These are phyloP conservation scores for Aricia agestis DNA, from an alignment of 1,140 invertebrate species.

Conservation along the genomic window DNA sequence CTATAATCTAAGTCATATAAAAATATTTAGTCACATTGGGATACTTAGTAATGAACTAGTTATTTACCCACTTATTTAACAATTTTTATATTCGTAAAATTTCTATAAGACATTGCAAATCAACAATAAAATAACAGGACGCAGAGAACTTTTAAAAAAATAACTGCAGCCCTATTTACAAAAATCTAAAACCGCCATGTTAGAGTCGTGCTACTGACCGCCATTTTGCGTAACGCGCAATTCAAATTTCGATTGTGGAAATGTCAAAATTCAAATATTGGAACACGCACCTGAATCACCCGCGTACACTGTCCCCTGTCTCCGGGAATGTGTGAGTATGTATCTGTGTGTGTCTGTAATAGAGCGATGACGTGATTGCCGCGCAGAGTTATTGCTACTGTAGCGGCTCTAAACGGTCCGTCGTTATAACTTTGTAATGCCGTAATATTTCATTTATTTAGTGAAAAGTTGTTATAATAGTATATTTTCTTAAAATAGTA, in stretches of 20 bases:
- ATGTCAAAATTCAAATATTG: neutral
- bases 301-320: constrained; percentile 28
- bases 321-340: constrained; percentile 18
- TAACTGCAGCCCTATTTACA: too few species aligned
- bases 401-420: constrained; percentile 65
- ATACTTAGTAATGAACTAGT: too few species aligned
- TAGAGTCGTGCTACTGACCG: neutral
- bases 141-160: too few species aligned
- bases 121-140: too few species aligned
- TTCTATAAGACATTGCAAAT: too few species aligned
- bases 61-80: too few species aligned
- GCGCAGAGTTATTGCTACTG: constrained; percentile 75
- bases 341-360: constrained; percentile 62
- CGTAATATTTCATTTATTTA: constrained; percentile 25
- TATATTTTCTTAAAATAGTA: neutral
- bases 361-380: constrained; percentile 76
- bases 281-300: constrained; percentile 25
- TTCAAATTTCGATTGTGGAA: neutral
- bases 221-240: neutral
- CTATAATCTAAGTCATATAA: too few species aligned
- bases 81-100: too few species aligned
- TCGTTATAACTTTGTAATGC: constrained; percentile 51
- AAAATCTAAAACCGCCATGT: too few species aligned
- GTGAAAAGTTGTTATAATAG: neutral
- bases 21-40: too few species aligned